Percentiles rank a stretch among this genome's conserved stretches.
Evolutionary conservation across 2,113 vertebrate species (phyloP).

Genomic region (Rostratula benghalensis): DNA sequence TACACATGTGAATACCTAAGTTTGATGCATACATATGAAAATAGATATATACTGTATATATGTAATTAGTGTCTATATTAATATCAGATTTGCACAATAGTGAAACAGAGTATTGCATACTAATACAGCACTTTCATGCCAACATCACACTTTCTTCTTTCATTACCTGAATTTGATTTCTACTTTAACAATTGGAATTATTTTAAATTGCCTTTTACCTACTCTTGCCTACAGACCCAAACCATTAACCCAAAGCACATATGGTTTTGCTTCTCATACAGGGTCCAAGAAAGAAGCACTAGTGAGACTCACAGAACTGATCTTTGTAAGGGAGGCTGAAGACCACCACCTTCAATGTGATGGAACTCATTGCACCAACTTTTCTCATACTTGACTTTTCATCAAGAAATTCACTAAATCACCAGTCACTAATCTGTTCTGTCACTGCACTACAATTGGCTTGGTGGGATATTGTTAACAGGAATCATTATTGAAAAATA

Average conservation of each 20-base stretch:
- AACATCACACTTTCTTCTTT: not conserved
- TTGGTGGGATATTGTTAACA: not conserved
- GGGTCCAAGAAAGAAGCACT: conserved; percentile 1
- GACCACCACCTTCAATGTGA: not conserved
- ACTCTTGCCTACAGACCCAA: conserved; percentile 27
- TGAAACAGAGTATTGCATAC: not conserved
- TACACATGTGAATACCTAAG: accelerated
- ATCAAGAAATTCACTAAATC: not conserved
- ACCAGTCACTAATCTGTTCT: not conserved
- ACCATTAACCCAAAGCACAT: not conserved
- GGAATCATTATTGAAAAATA: not conserved
- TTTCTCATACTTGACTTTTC: not conserved
- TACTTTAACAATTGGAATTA: conserved; percentile 2
- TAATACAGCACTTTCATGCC: not conserved
- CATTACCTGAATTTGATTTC: conserved; percentile 28
- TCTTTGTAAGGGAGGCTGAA: not conserved
- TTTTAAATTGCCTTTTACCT: not conserved
- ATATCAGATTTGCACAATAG: not conserved
- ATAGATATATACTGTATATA: not conserved
- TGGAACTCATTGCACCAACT: not conserved
- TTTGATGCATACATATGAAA: not conserved
- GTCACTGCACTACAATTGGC: not conserved
- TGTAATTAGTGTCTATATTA: not conserved
- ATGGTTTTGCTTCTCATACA: not conserved
- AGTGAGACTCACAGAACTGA: not conserved